These are phyloP conservation scores for Hydrolagus affinis DNA, from an alignment of 2,113 vertebrate species.

Conservation along the genomic window DNA sequence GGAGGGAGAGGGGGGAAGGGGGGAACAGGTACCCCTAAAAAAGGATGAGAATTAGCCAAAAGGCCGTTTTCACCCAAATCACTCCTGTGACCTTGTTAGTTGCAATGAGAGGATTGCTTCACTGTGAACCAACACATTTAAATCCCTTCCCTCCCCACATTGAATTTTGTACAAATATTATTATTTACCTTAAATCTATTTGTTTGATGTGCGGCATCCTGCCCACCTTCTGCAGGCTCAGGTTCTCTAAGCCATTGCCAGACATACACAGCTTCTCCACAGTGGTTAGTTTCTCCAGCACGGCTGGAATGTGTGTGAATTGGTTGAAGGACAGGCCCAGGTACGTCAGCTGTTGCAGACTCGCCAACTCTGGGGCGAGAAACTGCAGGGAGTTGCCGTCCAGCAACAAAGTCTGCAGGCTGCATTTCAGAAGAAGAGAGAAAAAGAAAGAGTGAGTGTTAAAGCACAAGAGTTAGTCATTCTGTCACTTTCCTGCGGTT, in stretches of 20 bases:
- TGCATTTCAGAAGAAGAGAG: slow-evolving; percentile 41
- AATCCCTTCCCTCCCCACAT: background rate
- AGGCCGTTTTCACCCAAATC: too few species aligned
- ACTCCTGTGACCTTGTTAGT: too few species aligned
- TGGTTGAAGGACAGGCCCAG: slow-evolving; percentile 92
- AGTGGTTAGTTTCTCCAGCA: slow-evolving; percentile 75
- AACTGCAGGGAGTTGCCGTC: slow-evolving; percentile 85
- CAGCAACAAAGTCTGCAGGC: slow-evolving; percentile 89
- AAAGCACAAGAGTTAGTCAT: background rate
- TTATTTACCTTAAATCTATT: slow-evolving; percentile 76
- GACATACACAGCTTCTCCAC: slow-evolving; percentile 95
- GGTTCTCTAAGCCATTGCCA: slow-evolving; percentile 73
- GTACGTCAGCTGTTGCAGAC: slow-evolving; percentile 75
- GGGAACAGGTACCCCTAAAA: too few species aligned
- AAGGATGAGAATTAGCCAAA: too few species aligned
- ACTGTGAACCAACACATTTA: slow-evolving; percentile 1
- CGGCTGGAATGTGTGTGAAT: slow-evolving; percentile 74
- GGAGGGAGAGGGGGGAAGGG: too few species aligned
- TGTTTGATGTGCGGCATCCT: slow-evolving; percentile 82
- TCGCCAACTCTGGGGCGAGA: slow-evolving; percentile 77
- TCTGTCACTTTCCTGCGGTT: background rate
- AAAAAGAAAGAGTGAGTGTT: background rate
- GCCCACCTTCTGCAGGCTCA: slow-evolving; percentile 68
- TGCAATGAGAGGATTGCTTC: background rate
- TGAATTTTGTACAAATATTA: background rate